Conservation (phyloP, 1,140 invertebrate genomes). For the Vanessa tameamea region DNA sequence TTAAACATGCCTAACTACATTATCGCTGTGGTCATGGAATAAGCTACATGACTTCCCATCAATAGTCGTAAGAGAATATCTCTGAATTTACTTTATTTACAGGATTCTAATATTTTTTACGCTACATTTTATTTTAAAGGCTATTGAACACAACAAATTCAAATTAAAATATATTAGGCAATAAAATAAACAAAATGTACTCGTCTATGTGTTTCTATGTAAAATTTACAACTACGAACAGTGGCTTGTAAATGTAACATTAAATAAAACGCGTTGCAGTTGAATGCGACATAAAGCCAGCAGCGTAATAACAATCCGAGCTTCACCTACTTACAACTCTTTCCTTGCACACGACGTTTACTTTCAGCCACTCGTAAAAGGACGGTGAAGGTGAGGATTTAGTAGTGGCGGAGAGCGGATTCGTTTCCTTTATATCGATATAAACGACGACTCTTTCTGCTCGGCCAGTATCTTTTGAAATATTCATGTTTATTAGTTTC, state of each 20-base stretch:
- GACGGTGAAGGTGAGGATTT: slow-evolving; percentile 1
- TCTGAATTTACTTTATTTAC: too few relatives aligned
- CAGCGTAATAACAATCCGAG: slow-evolving; percentile 48
- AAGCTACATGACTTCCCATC: too few relatives aligned
- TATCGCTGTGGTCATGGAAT: too few relatives aligned
- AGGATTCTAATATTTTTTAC: too few relatives aligned
- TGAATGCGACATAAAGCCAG: slow-evolving; percentile 24
- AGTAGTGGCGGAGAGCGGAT: slow-evolving; percentile 9
- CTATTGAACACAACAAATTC: too few relatives aligned
- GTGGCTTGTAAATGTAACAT: not conserved
- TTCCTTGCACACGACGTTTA: slow-evolving; percentile 45
- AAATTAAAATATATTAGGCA: not conserved
- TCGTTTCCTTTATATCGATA: too few relatives aligned
- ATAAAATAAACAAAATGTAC: not conserved
- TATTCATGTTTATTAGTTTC: too few relatives aligned
- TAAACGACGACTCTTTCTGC: too few relatives aligned
- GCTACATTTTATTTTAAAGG: too few relatives aligned
- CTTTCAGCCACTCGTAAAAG: slow-evolving; percentile 51
- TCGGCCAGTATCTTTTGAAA: too few relatives aligned
- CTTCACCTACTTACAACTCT: slow-evolving; percentile 48
- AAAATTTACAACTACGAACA: not conserved
- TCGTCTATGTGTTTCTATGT: not conserved
- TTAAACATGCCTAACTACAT: too few relatives aligned
- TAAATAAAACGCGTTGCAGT: slow-evolving; percentile 4
- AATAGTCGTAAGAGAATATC: too few relatives aligned